Conservation (phyloP, 2,888 invertebrate genomes). For the Torymus tubicola region DNA sequence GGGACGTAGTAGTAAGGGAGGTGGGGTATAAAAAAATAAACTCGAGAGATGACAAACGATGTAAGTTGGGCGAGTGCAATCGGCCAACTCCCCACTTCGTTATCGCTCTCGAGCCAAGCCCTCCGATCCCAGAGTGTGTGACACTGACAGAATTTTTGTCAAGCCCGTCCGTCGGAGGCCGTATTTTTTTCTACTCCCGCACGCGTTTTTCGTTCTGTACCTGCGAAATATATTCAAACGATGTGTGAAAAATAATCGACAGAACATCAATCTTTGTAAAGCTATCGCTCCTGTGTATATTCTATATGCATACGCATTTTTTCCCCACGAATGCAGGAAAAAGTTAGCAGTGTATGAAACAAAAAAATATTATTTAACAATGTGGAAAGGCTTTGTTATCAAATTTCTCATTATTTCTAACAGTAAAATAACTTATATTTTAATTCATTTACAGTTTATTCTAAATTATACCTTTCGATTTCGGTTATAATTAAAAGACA, state of each 20-base stretch:
- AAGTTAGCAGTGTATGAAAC: no score
- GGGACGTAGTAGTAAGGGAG: no score
- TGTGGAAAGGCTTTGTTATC: no score
- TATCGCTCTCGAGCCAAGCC: conserved; percentile 13
- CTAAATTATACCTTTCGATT: no score
- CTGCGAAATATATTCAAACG: background rate
- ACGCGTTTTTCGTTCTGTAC: background rate
- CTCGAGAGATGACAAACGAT: conserved; percentile 34
- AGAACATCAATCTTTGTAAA: conserved; percentile 1
- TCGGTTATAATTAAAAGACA: no score
- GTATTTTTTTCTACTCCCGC: background rate
- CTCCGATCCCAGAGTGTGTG: background rate
- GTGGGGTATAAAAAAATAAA: background rate
- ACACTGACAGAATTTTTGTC: conserved; percentile 28
- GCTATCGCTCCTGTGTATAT: background rate
- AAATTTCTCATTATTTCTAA: no score
- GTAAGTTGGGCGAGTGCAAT: conserved; percentile 20
- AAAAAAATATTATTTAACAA: no score
- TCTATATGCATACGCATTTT: no score
- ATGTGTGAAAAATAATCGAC: conserved; percentile 8
- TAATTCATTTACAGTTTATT: no score
- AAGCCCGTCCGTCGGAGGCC: background rate
- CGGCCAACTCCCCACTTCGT: background rate
- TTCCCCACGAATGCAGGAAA: background rate
- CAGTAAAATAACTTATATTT: no score